Base-by-base conservation (phyloP, 1,140 invertebrate species). In the Muscidifurax raptorellus region DNA sequence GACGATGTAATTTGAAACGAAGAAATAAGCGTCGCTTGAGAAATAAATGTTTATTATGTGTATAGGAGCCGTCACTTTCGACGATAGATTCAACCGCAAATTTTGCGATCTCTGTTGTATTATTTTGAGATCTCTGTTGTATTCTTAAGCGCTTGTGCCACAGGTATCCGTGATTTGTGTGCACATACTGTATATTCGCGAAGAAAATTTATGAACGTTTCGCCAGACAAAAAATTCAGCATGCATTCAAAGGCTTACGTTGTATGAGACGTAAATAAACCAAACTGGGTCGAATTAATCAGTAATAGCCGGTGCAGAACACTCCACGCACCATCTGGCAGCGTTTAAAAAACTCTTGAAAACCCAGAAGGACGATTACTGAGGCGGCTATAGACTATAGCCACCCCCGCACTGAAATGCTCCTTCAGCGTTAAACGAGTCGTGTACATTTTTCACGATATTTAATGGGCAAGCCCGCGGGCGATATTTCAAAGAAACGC, bases 1-100 rank as follows among this genome's bases (percentile, higher is more conserved):
- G 69, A 74, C 40, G 30, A 77, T 64, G 76, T 40, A 77, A 78
- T 77, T 83, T 64, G 72, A 83, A 66, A 76, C 81, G 72, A 13
- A 83, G 36, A 52, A 83, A 83, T 67, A 77, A 66, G 52, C 28
- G 52, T 27, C 25, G 44, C 59, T 82, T 47, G 47, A 27, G n/a
- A 59, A 59, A n/a, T n/a, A 59, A 59, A n/a, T 59, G 6, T 22
- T 1, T n/a, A 7, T 0, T 59, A 7, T n/a, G 22, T 7, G 4
- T 22, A 18, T 22, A 59, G 52, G 52, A 18, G 22, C 18, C 22
- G 52, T 59, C 18, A n/a, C 5, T 59, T n/a, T 1, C 22, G 18
- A 22, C 52, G 3, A 59, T 22, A 7, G 22, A 59, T 77, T 59
- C 30, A 12, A 12, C 9, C 28, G n/a, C 18, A 69, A 69, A 40